These are phyloP conservation scores for Triplophysa yarkandensis DNA, from an alignment of 2,797 vertebrate genomes.

Conservation along the genomic window DNA sequence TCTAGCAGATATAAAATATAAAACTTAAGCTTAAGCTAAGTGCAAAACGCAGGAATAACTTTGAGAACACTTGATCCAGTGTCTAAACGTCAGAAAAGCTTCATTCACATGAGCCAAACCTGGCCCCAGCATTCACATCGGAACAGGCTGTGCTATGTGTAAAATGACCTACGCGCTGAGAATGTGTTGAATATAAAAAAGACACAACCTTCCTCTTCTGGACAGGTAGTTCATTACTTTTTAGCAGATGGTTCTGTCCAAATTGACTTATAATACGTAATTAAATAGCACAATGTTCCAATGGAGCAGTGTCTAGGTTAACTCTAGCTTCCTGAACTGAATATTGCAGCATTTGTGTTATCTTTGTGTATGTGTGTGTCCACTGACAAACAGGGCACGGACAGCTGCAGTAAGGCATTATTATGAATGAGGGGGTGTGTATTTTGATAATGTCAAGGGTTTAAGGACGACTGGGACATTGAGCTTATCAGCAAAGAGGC, in stretches of 20 bases:
- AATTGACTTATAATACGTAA: slow-evolving; percentile 7
- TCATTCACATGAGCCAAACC: slow-evolving; percentile 25
- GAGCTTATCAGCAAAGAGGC: not conserved
- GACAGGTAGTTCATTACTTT: not conserved
- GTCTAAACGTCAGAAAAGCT: slow-evolving; percentile 39
- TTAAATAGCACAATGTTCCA: not conserved
- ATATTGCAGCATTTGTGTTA: not conserved
- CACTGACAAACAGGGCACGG: not conserved
- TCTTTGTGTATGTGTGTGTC: not conserved
- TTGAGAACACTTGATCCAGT: slow-evolving; percentile 36
- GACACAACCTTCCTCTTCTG: not conserved
- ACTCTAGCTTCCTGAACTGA: not conserved
- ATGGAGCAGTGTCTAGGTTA: not conserved
- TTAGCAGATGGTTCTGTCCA: slow-evolving; percentile 6
- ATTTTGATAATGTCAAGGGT: slow-evolving; percentile 8
- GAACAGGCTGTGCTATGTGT: slow-evolving; percentile 35
- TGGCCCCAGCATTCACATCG: slow-evolving; percentile 6
- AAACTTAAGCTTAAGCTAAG: too few species aligned
- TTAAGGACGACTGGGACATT: not conserved
- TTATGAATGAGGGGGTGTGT: not conserved
- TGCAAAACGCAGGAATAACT: too few species aligned
- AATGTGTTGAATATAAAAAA: not conserved
- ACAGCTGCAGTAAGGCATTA: slow-evolving; percentile 24
- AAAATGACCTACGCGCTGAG: not conserved
- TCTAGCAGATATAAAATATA: too few species aligned